phyloP scores from a whole-genome alignment of 2,888 invertebrate genomes.

The Orchestes rusci region DNA sequence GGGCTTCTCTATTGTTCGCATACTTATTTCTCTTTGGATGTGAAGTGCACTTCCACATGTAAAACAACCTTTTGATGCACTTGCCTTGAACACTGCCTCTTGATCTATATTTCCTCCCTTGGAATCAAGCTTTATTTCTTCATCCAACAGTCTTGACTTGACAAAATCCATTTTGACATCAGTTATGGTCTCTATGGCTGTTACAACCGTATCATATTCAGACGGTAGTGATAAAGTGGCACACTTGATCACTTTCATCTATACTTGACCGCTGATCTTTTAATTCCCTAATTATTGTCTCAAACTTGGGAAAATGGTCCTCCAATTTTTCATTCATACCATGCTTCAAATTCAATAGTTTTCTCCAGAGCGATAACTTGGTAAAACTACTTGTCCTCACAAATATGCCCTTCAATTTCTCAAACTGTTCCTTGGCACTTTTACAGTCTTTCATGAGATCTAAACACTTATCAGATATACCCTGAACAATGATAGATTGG shows the following conservation, averaged over 20 bases:
- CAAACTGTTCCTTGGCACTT: neutral
- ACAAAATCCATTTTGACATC: constrained; percentile 10
- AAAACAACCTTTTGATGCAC: neutral
- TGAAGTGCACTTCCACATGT: neutral
- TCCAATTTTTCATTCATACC: constrained; percentile 19
- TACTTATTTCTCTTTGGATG: neutral
- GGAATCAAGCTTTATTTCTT: constrained; percentile 6
- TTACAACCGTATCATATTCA: constrained; percentile 2
- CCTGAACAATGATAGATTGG: constrained; percentile 19
- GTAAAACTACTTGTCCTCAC: constrained; percentile 26
- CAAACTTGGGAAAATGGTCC: constrained; percentile 28
- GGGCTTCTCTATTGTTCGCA: neutral
- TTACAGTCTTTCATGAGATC: constrained; percentile 16
- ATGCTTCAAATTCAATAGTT: constrained; percentile 18
- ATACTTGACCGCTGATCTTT: constrained; percentile 24
- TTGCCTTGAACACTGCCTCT: no score
- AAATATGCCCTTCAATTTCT: constrained; percentile 22
- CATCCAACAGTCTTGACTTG: constrained; percentile 9
- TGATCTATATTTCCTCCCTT: neutral
- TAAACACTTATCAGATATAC: constrained; percentile 26
- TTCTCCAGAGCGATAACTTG: constrained; percentile 24
- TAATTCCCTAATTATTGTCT: constrained; percentile 25
- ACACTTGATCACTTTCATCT: constrained; percentile 24
- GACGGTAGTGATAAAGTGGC: constrained; percentile 3
- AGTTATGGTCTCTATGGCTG: constrained; percentile 4